Evolutionary conservation across 2,888 invertebrate species (phyloP), one percentile per base, ranked within the genome.

Genomic region (Phlogophora meticulosa): DNA sequence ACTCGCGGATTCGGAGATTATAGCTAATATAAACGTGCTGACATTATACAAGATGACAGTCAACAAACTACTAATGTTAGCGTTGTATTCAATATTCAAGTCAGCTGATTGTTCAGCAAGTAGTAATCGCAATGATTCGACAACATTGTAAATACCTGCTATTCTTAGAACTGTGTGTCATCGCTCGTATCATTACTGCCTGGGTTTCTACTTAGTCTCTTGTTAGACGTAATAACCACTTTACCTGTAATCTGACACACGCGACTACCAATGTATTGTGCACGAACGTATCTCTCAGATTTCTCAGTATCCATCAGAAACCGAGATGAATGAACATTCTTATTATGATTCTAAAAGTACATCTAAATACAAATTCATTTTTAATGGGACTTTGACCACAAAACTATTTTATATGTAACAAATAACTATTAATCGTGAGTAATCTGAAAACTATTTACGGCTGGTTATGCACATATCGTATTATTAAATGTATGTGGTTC

Each of bases 131-230:
- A 48, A 32, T 70, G 71, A 70, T 28, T 61, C 61, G 61, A 49
- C 69, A 53, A 38, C 10, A 48, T 46, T 22, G 24, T 61, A 22
- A 36, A 36, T 42, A 48, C 4, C 42, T 36, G 36, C 32, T 53
- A 36, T 70, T 69, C 42, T 49, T 48, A 38, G 71, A 69, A 61
- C 5, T 4, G 48, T 61, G 61, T 48, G 61, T 70, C 69, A 69
- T 69, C 28, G 40, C 11, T 13, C 36, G 43, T 24, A 20, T 43
- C 17, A 42, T 32, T 22, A 57, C 7, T 36, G 22, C 24, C 2
- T 15, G 60, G 40, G 40, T 52, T 70, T 60, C 46, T 60, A 36
- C 68, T 20, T 32, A 15, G 15, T 15, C 15, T 56, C 34, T 34
- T 22, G 38, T 34, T 4, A 40, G 15, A 22, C 45, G 34, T 42